These are phyloP conservation scores for Drosophila carrolli DNA, from an alignment of 1,140 invertebrate species.

Conservation along the genomic window DNA sequence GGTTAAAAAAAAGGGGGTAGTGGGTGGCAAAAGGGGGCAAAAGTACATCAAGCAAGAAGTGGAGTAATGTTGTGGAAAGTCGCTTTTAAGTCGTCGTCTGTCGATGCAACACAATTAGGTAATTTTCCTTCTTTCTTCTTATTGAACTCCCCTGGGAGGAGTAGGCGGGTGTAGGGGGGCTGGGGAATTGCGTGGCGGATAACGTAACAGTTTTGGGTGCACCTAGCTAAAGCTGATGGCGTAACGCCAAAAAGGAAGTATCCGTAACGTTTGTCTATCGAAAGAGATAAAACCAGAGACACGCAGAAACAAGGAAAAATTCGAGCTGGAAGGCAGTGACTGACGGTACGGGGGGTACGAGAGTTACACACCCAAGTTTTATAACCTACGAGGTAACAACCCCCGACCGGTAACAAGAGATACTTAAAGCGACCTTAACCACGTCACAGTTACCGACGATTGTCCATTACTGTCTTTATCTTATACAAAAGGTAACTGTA, in stretches of 20 bases:
- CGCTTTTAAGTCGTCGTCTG: conserved; percentile 43
- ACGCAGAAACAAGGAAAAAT: not conserved
- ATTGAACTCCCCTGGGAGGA: conserved; percentile 48
- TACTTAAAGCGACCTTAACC: not conserved
- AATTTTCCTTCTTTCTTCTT: conserved; percentile 76
- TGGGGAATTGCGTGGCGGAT: conserved; percentile 47
- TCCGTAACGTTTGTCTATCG: conserved; percentile 44
- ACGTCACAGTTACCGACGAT: conserved; percentile 25
- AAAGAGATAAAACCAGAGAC: conserved; percentile 17
- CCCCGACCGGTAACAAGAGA: conserved; percentile 27
- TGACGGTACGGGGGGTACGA: not conserved
- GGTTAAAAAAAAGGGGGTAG: not conserved
- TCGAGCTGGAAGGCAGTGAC: not conserved
- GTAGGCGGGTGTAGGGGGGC: not conserved
- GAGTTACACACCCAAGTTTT: conserved; percentile 8
- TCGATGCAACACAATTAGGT: conserved; percentile 82
- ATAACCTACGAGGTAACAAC: conserved; percentile 9
- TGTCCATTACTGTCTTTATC: conserved; percentile 27
- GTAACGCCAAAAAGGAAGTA: conserved; percentile 72
- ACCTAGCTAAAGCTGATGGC: conserved; percentile 42
- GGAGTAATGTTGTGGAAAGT: conserved; percentile 76
- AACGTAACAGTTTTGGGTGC: conserved; percentile 61
- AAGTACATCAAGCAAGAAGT: conserved; percentile 65
- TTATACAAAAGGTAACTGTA: conserved; percentile 10
- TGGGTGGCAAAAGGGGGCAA: conserved; percentile 37